phyloP scores from a whole-genome alignment of 2,888 invertebrate species.

The Frankliniella fusca region DNA sequence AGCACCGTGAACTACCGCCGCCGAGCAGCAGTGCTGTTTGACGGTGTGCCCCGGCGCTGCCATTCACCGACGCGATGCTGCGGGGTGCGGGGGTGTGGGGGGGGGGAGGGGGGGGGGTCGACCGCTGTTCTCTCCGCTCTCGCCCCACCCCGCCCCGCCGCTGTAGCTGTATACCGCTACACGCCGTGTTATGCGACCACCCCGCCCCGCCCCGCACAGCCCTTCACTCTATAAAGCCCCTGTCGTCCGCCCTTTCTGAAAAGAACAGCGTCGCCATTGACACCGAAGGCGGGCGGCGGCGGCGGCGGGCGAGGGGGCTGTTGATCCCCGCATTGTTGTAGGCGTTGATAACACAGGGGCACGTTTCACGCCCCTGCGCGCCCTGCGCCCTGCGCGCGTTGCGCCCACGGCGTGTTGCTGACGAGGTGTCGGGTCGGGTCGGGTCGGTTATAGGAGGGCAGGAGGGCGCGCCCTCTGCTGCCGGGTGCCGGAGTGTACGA shows the following conservation, averaged over 20 bases:
- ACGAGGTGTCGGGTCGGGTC: not conserved
- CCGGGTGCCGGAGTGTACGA: too few species aligned
- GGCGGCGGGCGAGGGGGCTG: not conserved
- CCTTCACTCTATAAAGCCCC: not conserved
- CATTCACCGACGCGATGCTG: too few species aligned
- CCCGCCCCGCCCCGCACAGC: not conserved
- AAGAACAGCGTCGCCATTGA: constrained; percentile 24
- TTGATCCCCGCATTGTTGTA: constrained; percentile 6
- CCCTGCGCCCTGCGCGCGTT: not conserved
- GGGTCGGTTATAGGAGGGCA: too few species aligned
- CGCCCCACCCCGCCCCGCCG: too few species aligned
- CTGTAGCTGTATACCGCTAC: not conserved
- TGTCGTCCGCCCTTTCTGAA: not conserved
- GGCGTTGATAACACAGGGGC: constrained; percentile 18
- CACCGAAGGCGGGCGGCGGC: not conserved
- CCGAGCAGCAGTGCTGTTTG: too few species aligned
- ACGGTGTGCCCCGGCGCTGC: too few species aligned
- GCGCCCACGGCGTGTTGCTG: not conserved
- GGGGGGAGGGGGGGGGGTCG: too few species aligned
- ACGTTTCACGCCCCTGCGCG: not conserved
- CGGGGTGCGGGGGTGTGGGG: too few species aligned
- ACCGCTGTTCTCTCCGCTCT: too few species aligned
- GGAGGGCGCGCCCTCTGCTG: too few species aligned
- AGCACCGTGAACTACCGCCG: too few species aligned
- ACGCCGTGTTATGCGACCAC: constrained; percentile 12